phyloP scores from a whole-genome alignment of 1,140 invertebrate genomes.

The Brachionus paranguensis region DNA sequence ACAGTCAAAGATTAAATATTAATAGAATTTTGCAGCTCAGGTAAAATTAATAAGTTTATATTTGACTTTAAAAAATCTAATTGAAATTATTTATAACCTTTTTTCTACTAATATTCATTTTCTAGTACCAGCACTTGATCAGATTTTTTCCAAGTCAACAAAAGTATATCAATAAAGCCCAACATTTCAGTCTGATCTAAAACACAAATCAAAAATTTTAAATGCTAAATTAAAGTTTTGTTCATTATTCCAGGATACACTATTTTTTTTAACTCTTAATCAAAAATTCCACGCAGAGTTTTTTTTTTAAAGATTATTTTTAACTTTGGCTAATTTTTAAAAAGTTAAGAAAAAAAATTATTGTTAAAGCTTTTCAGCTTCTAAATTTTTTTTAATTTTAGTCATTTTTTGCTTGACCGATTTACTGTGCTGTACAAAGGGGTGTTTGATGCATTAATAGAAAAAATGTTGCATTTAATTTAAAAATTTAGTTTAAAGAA shows the following conservation, averaged over 20 bases:
- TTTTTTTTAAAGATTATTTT: background rate
- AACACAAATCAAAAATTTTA: background rate
- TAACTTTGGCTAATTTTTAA: no score
- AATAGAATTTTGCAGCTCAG: background rate
- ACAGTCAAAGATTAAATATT: background rate
- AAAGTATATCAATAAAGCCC: background rate
- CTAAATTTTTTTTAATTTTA: no score
- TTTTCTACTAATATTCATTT: background rate
- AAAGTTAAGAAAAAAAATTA: no score
- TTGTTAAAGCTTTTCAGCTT: no score
- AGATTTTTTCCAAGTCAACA: background rate
- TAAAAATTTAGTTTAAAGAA: no score
- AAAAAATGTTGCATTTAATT: no score
- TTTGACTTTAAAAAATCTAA: background rate
- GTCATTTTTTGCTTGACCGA: no score
- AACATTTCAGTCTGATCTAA: background rate
- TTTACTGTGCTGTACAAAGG: no score
- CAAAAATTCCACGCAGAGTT: background rate
- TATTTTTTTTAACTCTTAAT: background rate
- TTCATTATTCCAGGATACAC: background rate
- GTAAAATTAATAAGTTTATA: background rate
- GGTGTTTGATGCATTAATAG: no score
- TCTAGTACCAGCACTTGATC: background rate
- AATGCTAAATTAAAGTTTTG: background rate
- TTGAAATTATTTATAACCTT: background rate